A percentile compares a stretch with the other conserved stretches of the same genome.
Evolutionary conservation across 2,113 vertebrate species (phyloP).

Genomic region (Odobenus rosmarus): DNA sequence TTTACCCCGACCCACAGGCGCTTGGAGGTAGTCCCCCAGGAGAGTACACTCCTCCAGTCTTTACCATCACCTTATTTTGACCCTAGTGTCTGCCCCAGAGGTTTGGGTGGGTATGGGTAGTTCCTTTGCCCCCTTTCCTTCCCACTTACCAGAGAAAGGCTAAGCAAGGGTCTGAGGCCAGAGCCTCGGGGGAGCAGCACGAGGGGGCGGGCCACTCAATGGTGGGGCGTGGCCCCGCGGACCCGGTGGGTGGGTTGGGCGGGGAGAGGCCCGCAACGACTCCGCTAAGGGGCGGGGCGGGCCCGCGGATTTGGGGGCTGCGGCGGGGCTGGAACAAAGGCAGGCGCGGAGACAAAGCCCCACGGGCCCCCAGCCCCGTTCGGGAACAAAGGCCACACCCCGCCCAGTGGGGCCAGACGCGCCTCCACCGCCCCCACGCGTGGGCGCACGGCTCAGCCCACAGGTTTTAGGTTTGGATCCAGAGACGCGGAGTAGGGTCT

Average conservation of each 20-base stretch:
- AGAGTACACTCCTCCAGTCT: background rate
- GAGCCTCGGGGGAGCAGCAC: rapidly evolving
- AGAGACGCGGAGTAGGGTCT: too few relatives aligned
- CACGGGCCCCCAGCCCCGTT: background rate
- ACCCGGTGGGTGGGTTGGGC: background rate
- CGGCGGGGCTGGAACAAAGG: constrained; percentile 60
- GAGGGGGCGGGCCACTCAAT: background rate
- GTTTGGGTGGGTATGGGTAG: background rate
- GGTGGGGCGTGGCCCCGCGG: background rate
- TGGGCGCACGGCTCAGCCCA: background rate
- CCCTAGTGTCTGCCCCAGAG: background rate
- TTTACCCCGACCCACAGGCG: background rate
- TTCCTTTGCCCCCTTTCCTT: background rate
- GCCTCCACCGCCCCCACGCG: background rate
- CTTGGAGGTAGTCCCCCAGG: background rate
- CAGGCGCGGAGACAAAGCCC: constrained; percentile 41
- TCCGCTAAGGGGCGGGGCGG: background rate
- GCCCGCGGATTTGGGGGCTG: background rate
- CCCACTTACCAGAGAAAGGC: background rate
- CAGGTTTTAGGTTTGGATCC: too few relatives aligned
- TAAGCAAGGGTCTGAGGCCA: background rate
- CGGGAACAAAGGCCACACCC: background rate
- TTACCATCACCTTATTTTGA: background rate
- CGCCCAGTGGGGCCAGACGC: rapidly evolving
- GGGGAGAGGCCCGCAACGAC: background rate